A percentile compares a stretch with the other conserved stretches of the same genome.
Evolutionary conservation across 2,888 invertebrate genomes (phyloP).

Genomic region (Drosophila mayaguana): DNA sequence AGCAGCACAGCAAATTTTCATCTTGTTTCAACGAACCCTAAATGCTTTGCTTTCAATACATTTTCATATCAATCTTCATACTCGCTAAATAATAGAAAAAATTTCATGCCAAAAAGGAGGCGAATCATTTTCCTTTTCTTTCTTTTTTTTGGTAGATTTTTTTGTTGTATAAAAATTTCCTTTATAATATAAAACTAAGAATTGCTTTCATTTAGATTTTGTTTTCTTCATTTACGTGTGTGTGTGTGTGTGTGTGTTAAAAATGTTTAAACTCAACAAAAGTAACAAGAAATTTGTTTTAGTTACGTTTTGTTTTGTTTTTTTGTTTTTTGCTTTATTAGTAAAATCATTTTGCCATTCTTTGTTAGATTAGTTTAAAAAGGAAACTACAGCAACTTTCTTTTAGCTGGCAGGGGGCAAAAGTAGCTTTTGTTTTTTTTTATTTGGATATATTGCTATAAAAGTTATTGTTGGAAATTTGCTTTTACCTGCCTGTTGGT

Average conservation of each 20-base stretch:
- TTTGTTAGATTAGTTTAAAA: constrained; percentile 28
- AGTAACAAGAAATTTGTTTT: constrained; percentile 60
- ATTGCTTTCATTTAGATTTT: constrained; percentile 56
- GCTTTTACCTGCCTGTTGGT: constrained; percentile 39
- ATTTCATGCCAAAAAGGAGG: constrained; percentile 32
- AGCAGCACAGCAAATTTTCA: constrained; percentile 84
- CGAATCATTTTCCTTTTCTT: constrained; percentile 25
- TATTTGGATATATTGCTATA: constrained; percentile 36
- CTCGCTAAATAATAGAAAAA: constrained; percentile 50
- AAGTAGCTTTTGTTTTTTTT: constrained; percentile 31
- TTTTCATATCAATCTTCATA: constrained; percentile 24
- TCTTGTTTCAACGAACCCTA: constrained; percentile 63
- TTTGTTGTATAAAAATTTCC: constrained; percentile 49
- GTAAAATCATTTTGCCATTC: constrained; percentile 45
- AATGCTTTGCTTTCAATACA: constrained; percentile 71
- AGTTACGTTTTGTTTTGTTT: constrained; percentile 35
- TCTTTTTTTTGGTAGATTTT: constrained; percentile 57
- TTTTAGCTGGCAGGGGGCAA: constrained; percentile 21
- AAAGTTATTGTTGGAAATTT: constrained; percentile 43
- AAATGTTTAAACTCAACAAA: constrained; percentile 64
- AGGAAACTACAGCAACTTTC: constrained; percentile 29
- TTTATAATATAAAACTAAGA: constrained; percentile 67
- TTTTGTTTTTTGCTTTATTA: constrained; percentile 17
- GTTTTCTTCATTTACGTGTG: constrained; percentile 6
- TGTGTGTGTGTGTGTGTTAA: constrained; percentile 18